phyloP scores from a whole-genome alignment of 2,888 invertebrate species.

The Aricia artaxerxes region DNA sequence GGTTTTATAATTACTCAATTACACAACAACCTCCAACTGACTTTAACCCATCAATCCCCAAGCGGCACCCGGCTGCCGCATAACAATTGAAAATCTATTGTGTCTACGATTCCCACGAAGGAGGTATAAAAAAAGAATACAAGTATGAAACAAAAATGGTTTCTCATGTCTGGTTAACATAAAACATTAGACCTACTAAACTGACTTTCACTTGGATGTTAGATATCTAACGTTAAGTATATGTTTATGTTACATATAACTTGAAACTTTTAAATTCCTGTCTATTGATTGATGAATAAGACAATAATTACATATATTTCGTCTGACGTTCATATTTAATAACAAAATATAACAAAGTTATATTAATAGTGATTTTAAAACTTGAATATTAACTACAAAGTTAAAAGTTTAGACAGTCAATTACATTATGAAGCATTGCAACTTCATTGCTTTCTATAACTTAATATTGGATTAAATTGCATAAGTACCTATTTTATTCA shows the following conservation, averaged over 20 bases:
- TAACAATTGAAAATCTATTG: too few relatives aligned
- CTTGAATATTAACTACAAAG: not conserved
- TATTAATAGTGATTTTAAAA: not conserved
- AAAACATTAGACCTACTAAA: not conserved
- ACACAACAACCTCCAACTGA: not conserved
- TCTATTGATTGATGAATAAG: not conserved
- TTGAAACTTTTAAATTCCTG: conserved; percentile 11
- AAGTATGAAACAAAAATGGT: not conserved
- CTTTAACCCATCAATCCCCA: not conserved
- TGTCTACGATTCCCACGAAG: too few relatives aligned
- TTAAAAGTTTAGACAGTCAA: not conserved
- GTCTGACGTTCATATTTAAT: not conserved
- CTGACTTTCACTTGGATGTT: conserved; percentile 25
- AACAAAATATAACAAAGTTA: not conserved
- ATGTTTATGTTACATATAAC: not conserved
- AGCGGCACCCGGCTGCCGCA: too few relatives aligned
- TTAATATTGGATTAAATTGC: not conserved
- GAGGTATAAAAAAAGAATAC: not conserved
- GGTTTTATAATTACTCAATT: not conserved
- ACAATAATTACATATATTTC: not conserved
- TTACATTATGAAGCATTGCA: not conserved
- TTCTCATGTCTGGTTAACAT: not conserved
- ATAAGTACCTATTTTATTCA: not conserved
- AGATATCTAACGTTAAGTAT: not conserved
- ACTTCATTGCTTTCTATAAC: not conserved